Percentiles rank a stretch among this genome's conserved stretches.
Evolutionary conservation across 2,888 invertebrate genomes (phyloP).

Genomic region (Spialia ferax): DNA sequence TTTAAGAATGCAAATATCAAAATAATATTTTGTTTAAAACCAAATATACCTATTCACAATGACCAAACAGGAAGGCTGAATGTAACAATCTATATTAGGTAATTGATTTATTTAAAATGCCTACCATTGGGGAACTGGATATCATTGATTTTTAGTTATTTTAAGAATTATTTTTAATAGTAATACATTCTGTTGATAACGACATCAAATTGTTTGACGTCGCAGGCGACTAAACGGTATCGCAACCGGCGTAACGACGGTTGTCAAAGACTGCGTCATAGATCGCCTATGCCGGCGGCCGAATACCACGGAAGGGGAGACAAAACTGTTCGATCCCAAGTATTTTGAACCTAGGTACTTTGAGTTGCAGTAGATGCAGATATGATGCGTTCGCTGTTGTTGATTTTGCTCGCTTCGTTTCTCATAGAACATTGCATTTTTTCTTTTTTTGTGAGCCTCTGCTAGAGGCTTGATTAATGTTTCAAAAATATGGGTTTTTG

Average conservation of each 20-base stretch:
- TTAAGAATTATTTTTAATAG: background rate
- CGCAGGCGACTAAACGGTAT: slow-evolving; percentile 90
- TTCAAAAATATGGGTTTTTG: no score
- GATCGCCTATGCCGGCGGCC: slow-evolving; percentile 85
- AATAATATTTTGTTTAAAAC: no score
- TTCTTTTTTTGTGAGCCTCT: background rate
- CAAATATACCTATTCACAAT: no score
- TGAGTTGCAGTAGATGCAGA: slow-evolving; percentile 77
- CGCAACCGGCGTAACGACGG: slow-evolving; percentile 89
- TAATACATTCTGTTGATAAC: background rate
- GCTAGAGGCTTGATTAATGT: no score
- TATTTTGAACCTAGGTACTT: slow-evolving; percentile 89
- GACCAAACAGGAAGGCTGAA: no score
- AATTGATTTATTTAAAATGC: no score
- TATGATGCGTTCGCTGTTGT: slow-evolving; percentile 49
- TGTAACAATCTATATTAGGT: no score
- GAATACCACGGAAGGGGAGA: slow-evolving; percentile 66
- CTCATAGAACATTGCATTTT: slow-evolving; percentile 22
- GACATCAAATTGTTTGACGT: slow-evolving; percentile 13
- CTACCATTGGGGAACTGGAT: no score
- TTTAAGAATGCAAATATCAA: no score
- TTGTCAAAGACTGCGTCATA: slow-evolving; percentile 90
- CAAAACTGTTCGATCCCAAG: slow-evolving; percentile 87
- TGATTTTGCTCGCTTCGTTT: slow-evolving; percentile 49
- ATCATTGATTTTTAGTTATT: background rate